phyloP scores from a whole-genome alignment of 64 coral and sea anemone species.

The Hydrozoanthus tunicans region DNA sequence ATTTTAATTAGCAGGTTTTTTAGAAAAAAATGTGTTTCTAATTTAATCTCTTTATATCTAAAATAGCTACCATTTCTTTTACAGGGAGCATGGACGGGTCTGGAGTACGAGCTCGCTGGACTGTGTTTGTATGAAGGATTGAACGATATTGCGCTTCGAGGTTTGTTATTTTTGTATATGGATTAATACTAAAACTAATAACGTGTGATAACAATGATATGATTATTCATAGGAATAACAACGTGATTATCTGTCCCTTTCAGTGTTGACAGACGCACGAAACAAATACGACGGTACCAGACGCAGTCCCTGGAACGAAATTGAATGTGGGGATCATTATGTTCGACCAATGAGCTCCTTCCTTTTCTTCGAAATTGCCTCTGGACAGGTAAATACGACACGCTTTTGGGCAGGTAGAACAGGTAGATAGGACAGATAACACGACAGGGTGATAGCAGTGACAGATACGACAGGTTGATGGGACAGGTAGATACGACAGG shows the following conservation, averaged over 20 bases:
- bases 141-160: slow-evolving; percentile 55
- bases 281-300: slow-evolving; percentile 92
- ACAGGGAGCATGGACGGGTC: slow-evolving; percentile 84
- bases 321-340: slow-evolving; percentile 91
- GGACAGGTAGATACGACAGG: too few species aligned
- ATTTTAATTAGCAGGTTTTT: too few species aligned
- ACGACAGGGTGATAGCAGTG: too few species aligned
- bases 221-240: background rate
- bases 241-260: background rate
- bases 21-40: too few species aligned
- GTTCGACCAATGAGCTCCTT: slow-evolving; percentile 86
- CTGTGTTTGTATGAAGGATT: slow-evolving; percentile 74
- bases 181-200: background rate
- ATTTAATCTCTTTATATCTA: background rate
- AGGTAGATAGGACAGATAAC: too few species aligned
- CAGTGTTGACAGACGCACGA: slow-evolving; percentile 68
- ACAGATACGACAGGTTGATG: too few species aligned
- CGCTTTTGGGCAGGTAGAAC: too few species aligned
- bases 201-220: background rate
- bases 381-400: slow-evolving; percentile 67
- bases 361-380: slow-evolving; percentile 75
- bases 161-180: slow-evolving; percentile 1
- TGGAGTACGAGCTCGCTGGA: slow-evolving; percentile 83
- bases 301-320: slow-evolving; percentile 93
- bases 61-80: background rate